Evolutionary conservation across 1,140 invertebrate species (phyloP), one percentile per base, ranked within the genome.

Genomic region (Homalodisca vitripennis): DNA sequence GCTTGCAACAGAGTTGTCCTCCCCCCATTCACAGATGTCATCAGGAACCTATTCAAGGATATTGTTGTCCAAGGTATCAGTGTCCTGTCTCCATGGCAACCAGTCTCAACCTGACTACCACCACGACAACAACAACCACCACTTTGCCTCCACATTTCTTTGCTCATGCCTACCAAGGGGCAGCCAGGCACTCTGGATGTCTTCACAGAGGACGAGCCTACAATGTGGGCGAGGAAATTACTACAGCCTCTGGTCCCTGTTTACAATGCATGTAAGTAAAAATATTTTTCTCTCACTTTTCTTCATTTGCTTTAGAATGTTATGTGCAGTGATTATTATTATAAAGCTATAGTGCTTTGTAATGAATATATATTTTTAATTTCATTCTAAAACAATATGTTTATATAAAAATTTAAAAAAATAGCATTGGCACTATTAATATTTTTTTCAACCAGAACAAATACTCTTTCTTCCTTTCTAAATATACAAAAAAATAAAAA

Each of bases 1-100:
- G 95, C 75, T 81, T 97, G 48, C 94, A 97, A 80, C 95, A 97
- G 79, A 94, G 92, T 75, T 97, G 95, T 81, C 95, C 95, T 63
- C 94, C 94, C 30, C 95, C 95, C 55, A 95, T 96, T 73, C 87
- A 89, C 47, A 90, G 90, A 31, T 97, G 95, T 76, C 90, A 91
- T 77, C 92, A 95, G 79, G 94, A 96, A 81, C 89, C 92, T 3
- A 97, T 97, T 74, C 85, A 86, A 77, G 94, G 94, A 60, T 97
- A 95, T 86, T 97, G 95, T 79, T 97, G 95, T 83, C 95, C 95
- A 48, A 83, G 94, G 76, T 97, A 95, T 77, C 93, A 96, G 79
- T 97, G 95, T 80, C 94, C 90, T 13, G 93, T 96, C 12, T 89
- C 89, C 0, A 92, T 91, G 88, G 90, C 89, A 78, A 89, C 85